Evolutionary conservation across 2,113 vertebrate genomes (phyloP).

Genomic region (Hyperopisus bebe): DNA sequence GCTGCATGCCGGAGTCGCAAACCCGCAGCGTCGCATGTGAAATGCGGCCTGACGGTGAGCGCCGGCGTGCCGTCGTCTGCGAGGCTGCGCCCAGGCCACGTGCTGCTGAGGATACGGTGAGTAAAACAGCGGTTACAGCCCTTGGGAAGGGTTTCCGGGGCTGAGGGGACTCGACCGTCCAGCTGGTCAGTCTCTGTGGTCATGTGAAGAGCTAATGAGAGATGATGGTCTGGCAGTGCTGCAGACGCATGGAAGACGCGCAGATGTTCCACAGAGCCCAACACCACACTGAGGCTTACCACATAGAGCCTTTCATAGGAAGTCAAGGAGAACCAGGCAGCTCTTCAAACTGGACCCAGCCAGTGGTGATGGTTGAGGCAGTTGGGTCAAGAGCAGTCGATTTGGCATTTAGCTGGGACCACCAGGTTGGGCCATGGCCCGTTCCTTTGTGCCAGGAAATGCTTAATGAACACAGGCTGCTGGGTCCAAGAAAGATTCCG

Average conservation of each 20-base stretch:
- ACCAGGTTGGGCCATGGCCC: not conserved
- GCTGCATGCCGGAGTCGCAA: not conserved
- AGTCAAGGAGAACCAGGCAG: not conserved
- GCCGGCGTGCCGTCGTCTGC: not conserved
- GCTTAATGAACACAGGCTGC: constrained; percentile 5
- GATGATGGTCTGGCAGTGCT: not conserved
- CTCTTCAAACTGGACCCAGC: not conserved
- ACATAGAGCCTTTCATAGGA: not conserved
- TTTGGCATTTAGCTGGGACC: not conserved
- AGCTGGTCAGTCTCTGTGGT: not conserved
- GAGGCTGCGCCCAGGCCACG: not conserved
- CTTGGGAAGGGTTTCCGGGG: not conserved
- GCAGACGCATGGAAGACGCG: not conserved
- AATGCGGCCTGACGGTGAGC: not conserved
- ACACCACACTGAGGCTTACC: not conserved
- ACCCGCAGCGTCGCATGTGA: not conserved
- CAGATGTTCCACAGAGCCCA: not conserved
- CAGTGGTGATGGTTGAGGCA: not conserved
- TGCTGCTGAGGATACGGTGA: not conserved
- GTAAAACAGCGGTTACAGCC: not conserved
- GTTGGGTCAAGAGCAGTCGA: too few relatives aligned
- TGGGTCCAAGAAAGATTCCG: not conserved
- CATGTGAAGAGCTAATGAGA: not conserved
- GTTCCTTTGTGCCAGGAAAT: not conserved
- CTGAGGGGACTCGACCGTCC: not conserved